Evolutionary conservation across 2,888 invertebrate genomes (phyloP).

Genomic region (Nesidiocoris tenuis): DNA sequence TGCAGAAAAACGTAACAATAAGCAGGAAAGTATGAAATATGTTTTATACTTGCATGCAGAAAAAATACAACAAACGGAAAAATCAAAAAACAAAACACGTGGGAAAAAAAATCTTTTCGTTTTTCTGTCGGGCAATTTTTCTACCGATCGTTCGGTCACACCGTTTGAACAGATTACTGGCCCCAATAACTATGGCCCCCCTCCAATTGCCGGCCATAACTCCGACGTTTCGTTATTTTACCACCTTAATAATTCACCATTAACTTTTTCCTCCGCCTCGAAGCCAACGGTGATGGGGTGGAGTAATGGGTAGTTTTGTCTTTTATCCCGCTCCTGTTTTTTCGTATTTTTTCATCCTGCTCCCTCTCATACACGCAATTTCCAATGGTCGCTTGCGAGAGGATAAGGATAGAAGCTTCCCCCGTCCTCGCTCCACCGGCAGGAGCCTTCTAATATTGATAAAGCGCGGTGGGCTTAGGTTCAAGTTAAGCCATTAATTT

Average conservation of each 20-base stretch:
- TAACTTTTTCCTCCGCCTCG: conserved; percentile 2
- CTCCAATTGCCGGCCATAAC: conserved; percentile 10
- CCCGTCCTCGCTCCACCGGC: background rate
- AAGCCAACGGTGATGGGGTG: background rate
- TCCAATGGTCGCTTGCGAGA: background rate
- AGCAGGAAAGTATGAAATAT: no score
- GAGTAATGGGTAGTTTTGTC: conserved; percentile 39
- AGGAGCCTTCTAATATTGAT: conserved; percentile 39
- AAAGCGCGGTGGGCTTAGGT: conserved; percentile 41
- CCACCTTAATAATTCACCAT: conserved; percentile 37
- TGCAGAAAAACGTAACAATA: no score
- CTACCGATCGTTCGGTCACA: background rate
- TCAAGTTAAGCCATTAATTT: conserved; percentile 42
- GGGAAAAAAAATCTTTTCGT: no score
- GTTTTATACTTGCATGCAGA: no score
- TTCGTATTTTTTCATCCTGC: background rate
- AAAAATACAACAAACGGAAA: no score
- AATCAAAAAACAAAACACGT: no score
- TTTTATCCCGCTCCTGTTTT: background rate
- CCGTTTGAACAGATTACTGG: background rate
- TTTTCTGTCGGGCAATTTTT: no score
- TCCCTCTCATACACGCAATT: background rate
- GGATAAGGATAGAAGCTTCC: background rate
- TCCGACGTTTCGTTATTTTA: conserved; percentile 29
- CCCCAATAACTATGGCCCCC: background rate